Conservation (phyloP, 2,888 invertebrate species). For the Lottia gigantea region DNA sequence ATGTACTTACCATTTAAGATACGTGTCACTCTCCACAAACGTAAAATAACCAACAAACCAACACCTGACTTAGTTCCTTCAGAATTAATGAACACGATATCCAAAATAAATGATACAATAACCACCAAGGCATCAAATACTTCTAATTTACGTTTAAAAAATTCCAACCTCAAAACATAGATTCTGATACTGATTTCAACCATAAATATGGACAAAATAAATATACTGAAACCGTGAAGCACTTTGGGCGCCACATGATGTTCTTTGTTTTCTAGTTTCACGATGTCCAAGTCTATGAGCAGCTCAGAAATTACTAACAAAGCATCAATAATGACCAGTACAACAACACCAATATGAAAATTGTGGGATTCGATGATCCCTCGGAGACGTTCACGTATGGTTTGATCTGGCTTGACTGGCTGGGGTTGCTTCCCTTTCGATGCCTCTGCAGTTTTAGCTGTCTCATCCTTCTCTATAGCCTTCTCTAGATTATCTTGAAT, state of each 20-base stretch:
- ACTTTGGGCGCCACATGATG: conserved; percentile 54
- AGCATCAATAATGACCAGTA: conserved; percentile 67
- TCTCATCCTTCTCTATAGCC: conserved; percentile 65
- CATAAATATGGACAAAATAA: conserved; percentile 64
- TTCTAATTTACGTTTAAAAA: conserved; percentile 67
- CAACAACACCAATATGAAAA: conserved; percentile 65
- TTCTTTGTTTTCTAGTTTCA: conserved; percentile 47
- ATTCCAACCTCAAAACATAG: conserved; percentile 64
- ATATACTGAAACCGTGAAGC: conserved; percentile 66
- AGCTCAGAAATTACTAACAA: conserved; percentile 68
- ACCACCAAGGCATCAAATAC: conserved; percentile 69
- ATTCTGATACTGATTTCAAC: conserved; percentile 65
- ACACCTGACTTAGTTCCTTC: conserved; percentile 61
- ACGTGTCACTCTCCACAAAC: conserved; percentile 69
- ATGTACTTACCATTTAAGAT: conserved; percentile 67
- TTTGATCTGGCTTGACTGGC: conserved; percentile 41
- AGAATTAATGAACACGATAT: conserved; percentile 63
- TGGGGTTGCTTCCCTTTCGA: background rate
- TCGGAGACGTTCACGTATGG: conserved; percentile 46
- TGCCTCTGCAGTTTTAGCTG: background rate
- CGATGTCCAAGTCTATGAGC: conserved; percentile 65
- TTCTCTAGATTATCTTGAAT: conserved; percentile 63
- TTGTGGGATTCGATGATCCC: conserved; percentile 56
- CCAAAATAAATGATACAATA: conserved; percentile 66
- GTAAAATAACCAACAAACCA: conserved; percentile 67